A percentile compares a stretch with the other conserved stretches of the same genome.
phyloP scores from a whole-genome alignment of 2,888 invertebrate species.

The Cremastinae sp. region DNA sequence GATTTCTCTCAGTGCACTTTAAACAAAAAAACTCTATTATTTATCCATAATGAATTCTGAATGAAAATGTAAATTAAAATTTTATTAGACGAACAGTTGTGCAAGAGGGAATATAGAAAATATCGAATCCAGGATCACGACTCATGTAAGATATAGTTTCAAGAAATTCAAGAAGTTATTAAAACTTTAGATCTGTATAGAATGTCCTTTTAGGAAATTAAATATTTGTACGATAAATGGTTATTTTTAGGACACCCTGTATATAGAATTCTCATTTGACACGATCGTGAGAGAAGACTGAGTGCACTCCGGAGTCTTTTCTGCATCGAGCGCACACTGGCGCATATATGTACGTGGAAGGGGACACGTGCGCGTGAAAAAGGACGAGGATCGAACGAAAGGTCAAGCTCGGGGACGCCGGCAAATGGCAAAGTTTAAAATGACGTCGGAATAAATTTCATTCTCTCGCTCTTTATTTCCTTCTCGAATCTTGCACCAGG shows the following conservation, averaged over 20 bases:
- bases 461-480: slow-evolving; percentile 2
- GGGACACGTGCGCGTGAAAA: slow-evolving; percentile 10
- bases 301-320: slow-evolving; percentile 42
- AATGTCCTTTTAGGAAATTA: not conserved
- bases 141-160: too few relatives aligned
- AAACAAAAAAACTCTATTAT: too few relatives aligned
- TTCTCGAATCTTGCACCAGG: not conserved
- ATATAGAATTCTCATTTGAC: slow-evolving; percentile 16
- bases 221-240: not conserved
- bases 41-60: too few relatives aligned
- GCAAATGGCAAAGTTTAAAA: slow-evolving; percentile 58
- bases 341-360: too few relatives aligned
- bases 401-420: slow-evolving; percentile 56
- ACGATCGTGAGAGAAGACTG: slow-evolving; percentile 25
- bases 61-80: too few relatives aligned
- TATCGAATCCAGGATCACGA: too few relatives aligned
- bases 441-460: slow-evolving; percentile 43
- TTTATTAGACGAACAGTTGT: too few relatives aligned
- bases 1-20: too few relatives aligned
- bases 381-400: slow-evolving; percentile 34
- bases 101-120: too few relatives aligned
- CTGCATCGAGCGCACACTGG: slow-evolving; percentile 42
- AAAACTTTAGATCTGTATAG: too few relatives aligned
- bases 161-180: too few relatives aligned
- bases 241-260: not conserved